Evolutionary conservation across 2,797 vertebrate genomes (phyloP), one percentile per base, ranked within the genome.

Genomic region (Poecilia picta): DNA sequence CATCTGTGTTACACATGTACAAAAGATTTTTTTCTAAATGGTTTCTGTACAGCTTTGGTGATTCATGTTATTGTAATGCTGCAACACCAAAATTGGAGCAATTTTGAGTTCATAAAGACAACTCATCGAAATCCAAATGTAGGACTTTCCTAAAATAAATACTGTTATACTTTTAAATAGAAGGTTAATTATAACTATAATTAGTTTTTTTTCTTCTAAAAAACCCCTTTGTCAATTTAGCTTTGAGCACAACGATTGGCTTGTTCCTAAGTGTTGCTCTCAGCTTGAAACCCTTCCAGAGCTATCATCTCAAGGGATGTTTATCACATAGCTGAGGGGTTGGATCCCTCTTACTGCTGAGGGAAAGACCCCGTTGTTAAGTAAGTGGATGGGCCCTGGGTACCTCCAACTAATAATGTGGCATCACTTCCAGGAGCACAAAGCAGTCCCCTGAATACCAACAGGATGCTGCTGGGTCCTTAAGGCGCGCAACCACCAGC

Each of bases 401-500:
- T 93, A 83, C 87, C 77, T 85, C 82, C 91, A 86, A 75, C 86
- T 90, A 92, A 93, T 92, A 87, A 91, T 77, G 85, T 81, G 85
- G 93, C 90, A 80, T 95, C 91, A 89, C 89, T 90, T 78, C 83
- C 89, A 86, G 84, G 87, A 92, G 79, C 89, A 91, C 89, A 91
- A 91, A 90, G 89, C 92, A 78, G 83, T 74, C 83, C 84, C 85
- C 79, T 89, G 95, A 96, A 95, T 95, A 90, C 90, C 91, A 93
- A 91, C 93, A 89, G 85, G 80, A 93, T 64, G 83, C 86, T 85
- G 88, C 89, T 70, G 75, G 90, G 92, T 88, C 88, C 94, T 95
- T 93, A 87, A 94, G 88, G 85, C 89, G 83, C 83, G 84, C 71
- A 85, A 80, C 90, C 85, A 91, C 77, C 87, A 81, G 92, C 86